phyloP scores from a whole-genome alignment of 2,797 vertebrate genomes.

The Hemitrygon akajei region DNA sequence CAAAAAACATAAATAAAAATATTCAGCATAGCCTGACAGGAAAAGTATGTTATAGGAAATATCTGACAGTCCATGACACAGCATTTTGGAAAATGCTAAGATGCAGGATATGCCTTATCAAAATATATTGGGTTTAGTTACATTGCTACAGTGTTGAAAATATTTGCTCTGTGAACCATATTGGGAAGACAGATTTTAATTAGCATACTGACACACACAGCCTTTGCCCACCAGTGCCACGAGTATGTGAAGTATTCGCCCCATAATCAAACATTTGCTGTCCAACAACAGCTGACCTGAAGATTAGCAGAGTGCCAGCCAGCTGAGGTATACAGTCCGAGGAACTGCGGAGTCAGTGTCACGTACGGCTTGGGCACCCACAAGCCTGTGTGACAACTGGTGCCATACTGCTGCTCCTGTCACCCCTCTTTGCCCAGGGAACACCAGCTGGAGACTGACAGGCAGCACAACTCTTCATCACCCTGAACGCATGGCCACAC shows the following conservation, averaged over 20 bases:
- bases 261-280: constrained; percentile 47
- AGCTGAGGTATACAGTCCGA: constrained; percentile 40
- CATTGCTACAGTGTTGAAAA: background rate
- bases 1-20: too few species aligned
- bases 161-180: background rate
- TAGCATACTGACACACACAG: background rate
- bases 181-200: background rate
- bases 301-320: constrained; percentile 41
- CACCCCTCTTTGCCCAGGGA: background rate
- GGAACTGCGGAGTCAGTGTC: constrained; percentile 29
- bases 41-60: too few species aligned
- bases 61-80: background rate
- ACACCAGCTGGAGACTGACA: constrained; percentile 47
- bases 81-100: background rate
- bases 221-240: background rate
- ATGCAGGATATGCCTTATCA: background rate
- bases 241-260: background rate
- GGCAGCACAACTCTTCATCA: constrained; percentile 35
- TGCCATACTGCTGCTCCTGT: background rate
- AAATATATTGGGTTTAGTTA: background rate
- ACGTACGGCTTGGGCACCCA: background rate
- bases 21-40: too few species aligned
- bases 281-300: constrained; percentile 47
- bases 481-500: background rate
- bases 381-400: constrained; percentile 42